Conservation (phyloP, 2,888 invertebrate genomes). For the Epistrophe grossulariae region DNA sequence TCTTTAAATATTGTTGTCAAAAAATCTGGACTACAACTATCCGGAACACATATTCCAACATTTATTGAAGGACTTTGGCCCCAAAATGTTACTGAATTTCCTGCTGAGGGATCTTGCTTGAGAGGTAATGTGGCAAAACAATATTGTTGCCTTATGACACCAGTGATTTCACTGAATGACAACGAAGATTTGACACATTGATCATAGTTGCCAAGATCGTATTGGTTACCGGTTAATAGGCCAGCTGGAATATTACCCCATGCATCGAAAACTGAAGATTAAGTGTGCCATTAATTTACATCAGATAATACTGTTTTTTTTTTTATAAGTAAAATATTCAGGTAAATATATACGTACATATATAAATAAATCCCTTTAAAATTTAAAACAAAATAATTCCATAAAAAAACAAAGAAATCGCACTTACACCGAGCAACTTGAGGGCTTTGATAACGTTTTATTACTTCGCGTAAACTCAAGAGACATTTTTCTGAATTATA, state of each 20-base stretch:
- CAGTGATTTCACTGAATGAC: slow-evolving; percentile 3
- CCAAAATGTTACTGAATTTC: neutral
- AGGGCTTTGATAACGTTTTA: neutral
- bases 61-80: neutral
- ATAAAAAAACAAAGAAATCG: neutral
- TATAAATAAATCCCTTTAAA: too few species aligned
- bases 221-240: slow-evolving; percentile 75
- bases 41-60: slow-evolving; percentile 70
- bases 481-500: slow-evolving; percentile 34
- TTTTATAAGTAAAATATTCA: too few species aligned
- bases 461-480: slow-evolving; percentile 16
- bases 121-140: slow-evolving; percentile 75
- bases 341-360: too few species aligned
- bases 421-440: slow-evolving; percentile 44
- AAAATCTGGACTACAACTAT: slow-evolving; percentile 47
- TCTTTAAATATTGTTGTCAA: slow-evolving; percentile 44
- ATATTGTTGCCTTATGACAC: slow-evolving; percentile 78
- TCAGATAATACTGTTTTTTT: too few species aligned
- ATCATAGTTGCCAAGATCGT: slow-evolving; percentile 80
- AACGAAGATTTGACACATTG: slow-evolving; percentile 77
- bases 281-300: too few species aligned
- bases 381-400: too few species aligned
- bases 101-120: neutral
- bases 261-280: slow-evolving; percentile 80
- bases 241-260: slow-evolving; percentile 80